Conservation (phyloP, 2,888 invertebrate species). For the Selenia dentaria region DNA sequence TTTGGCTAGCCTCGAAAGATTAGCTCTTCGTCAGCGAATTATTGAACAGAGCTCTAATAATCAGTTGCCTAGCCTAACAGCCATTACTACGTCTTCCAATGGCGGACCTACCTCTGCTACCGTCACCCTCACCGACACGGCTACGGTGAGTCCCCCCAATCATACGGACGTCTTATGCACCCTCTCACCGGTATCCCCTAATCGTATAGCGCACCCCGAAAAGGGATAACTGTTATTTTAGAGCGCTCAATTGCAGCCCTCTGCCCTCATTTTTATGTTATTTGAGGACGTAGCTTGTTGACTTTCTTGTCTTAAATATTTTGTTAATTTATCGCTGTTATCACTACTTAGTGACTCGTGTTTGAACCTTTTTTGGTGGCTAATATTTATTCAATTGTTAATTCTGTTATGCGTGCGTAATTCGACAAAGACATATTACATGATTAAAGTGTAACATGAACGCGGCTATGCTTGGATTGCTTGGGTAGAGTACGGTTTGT, state of each 20-base stretch:
- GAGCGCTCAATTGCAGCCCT: conserved; percentile 43
- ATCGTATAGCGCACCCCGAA: conserved; percentile 71
- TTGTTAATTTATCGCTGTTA: background rate
- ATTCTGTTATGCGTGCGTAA: conserved; percentile 5
- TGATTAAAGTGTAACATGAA: conserved; percentile 38
- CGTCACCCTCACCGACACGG: conserved; percentile 80
- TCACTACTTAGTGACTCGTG: background rate
- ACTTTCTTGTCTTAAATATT: background rate
- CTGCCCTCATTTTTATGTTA: conserved; percentile 14
- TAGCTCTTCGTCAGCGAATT: conserved; percentile 92
- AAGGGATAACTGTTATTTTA: conserved; percentile 70
- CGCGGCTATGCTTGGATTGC: conserved; percentile 36
- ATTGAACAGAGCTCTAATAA: conserved; percentile 87
- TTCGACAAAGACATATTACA: conserved; percentile 17
- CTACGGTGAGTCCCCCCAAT: conserved; percentile 85
- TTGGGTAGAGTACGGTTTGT: conserved; percentile 56
- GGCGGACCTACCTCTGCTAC: conserved; percentile 75
- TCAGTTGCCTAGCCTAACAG: conserved; percentile 62
- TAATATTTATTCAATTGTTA: conserved; percentile 7
- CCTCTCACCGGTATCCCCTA: conserved; percentile 72
- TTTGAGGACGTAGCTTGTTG: background rate
- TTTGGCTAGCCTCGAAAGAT: conserved; percentile 91
- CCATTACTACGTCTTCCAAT: conserved; percentile 58
- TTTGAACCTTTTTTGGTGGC: conserved; percentile 2
- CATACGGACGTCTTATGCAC: conserved; percentile 68